Evolutionary conservation across 2,797 vertebrate species (phyloP).

Genomic region (Eurystomus glaucurus): DNA sequence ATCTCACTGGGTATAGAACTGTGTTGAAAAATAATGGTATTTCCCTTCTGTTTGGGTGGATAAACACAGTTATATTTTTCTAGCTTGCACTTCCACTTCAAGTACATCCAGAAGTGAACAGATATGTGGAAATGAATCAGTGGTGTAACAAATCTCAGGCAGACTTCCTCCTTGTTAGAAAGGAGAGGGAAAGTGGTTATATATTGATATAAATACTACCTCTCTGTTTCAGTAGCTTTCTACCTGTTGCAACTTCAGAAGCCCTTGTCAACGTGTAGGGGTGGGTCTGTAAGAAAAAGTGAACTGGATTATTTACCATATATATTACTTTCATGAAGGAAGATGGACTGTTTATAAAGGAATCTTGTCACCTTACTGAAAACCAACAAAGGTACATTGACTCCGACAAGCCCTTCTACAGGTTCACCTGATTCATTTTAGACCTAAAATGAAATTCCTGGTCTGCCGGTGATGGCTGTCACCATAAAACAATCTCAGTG

Average conservation of each 20-base stretch:
- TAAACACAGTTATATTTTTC: neutral
- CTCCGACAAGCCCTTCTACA: neutral
- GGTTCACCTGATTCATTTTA: neutral
- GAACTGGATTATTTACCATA: neutral
- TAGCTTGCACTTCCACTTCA: neutral
- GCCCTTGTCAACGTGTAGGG: neutral
- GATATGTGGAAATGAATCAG: neutral
- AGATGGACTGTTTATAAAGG: neutral
- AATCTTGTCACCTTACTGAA: neutral
- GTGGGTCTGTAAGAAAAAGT: neutral
- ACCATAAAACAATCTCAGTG: neutral
- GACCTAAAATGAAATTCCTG: neutral
- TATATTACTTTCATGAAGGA: neutral
- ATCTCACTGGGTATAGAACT: neutral
- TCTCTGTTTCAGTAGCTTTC: neutral
- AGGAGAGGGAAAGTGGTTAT: neutral
- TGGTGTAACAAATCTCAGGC: neutral
- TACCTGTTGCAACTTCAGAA: neutral
- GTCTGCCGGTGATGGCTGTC: neutral
- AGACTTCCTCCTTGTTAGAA: neutral
- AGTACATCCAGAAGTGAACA: neutral
- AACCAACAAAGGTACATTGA: neutral
- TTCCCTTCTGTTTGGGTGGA: neutral
- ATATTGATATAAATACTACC: neutral
- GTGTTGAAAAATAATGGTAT: neutral